Percentiles rank a stretch among this genome's conserved stretches.
Conservation (phyloP, 2,888 invertebrate species). For the Sipha maydis region DNA sequence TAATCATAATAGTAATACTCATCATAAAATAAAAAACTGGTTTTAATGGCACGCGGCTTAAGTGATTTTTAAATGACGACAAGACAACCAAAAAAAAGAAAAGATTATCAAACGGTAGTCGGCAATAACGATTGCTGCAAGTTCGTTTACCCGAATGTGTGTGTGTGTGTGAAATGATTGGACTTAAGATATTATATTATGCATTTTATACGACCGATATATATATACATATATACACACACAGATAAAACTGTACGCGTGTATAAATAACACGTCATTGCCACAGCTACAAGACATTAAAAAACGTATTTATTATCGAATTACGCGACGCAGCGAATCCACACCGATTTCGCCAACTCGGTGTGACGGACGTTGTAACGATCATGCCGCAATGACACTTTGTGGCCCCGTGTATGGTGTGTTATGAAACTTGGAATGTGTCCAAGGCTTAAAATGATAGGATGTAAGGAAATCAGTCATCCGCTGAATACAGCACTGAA, state of each 20-base stretch:
- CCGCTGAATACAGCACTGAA: too few species aligned
- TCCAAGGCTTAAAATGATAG: too few species aligned
- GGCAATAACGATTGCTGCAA: not conserved
- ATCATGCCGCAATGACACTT: too few species aligned
- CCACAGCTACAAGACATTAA: conserved; percentile 4
- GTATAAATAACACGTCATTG: not conserved
- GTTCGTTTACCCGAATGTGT: not conserved
- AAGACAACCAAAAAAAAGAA: conserved; percentile 2
- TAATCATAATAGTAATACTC: not conserved
- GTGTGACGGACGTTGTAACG: not conserved
- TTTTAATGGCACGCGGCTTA: conserved; percentile 47
- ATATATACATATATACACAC: not conserved
- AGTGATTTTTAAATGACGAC: conserved; percentile 58
- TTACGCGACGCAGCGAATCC: not conserved
- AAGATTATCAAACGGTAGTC: conserved; percentile 15
- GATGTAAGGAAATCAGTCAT: too few species aligned
- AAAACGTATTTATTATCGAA: conserved; percentile 42
- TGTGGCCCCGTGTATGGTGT: too few species aligned
- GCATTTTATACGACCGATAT: not conserved
- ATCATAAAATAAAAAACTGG: conserved; percentile 25
- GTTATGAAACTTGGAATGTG: too few species aligned
- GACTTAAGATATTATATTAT: not conserved
- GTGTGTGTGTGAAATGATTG: conserved; percentile 10
- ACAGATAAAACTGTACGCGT: not conserved
- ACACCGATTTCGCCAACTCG: not conserved